phyloP scores from a whole-genome alignment of 2,888 invertebrate species.

The Drosophila buzzatii region DNA sequence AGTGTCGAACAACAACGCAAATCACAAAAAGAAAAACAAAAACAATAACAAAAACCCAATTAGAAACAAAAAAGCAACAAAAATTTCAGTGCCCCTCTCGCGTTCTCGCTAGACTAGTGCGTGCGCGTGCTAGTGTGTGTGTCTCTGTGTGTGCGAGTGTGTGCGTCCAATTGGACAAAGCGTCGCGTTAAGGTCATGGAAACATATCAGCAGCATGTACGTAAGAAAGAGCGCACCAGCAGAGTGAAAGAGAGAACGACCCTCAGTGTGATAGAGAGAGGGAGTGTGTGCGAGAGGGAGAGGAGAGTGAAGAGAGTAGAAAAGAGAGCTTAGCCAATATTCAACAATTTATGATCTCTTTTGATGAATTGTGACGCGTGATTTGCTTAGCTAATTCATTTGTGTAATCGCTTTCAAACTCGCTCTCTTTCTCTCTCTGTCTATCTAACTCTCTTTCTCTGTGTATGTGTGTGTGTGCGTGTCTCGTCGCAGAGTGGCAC shows the following conservation, averaged over 20 bases:
- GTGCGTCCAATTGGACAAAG: conserved; percentile 36
- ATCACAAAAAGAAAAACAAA: conserved; percentile 15
- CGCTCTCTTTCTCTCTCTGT: too few relatives aligned
- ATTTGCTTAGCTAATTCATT: conserved; percentile 56
- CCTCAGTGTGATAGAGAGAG: background rate
- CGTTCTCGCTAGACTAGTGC: conserved; percentile 15
- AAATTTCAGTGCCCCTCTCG: conserved; percentile 10
- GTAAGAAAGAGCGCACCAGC: conserved; percentile 33
- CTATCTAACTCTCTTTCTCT: too few relatives aligned
- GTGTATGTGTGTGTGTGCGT: background rate
- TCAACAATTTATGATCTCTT: conserved; percentile 47
- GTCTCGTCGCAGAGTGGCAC: conserved; percentile 4
- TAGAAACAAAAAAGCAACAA: conserved; percentile 43
- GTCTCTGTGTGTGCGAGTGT: conserved; percentile 7
- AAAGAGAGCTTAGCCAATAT: conserved; percentile 19
- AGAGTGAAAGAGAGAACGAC: conserved; percentile 7
- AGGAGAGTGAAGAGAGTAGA: background rate
- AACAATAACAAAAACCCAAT: conserved; percentile 44
- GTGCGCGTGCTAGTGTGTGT: conserved; percentile 14
- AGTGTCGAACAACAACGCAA: conserved; percentile 40
- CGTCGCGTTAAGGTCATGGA: conserved; percentile 76
- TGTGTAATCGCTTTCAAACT: conserved; percentile 22
- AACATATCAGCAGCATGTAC: conserved; percentile 67
- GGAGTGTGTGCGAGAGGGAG: background rate
- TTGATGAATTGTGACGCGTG: conserved; percentile 52